Evolutionary conservation across 2,797 vertebrate species (phyloP), one percentile per base, ranked within the genome.

Genomic region (Brachyrhaphis roseni): DNA sequence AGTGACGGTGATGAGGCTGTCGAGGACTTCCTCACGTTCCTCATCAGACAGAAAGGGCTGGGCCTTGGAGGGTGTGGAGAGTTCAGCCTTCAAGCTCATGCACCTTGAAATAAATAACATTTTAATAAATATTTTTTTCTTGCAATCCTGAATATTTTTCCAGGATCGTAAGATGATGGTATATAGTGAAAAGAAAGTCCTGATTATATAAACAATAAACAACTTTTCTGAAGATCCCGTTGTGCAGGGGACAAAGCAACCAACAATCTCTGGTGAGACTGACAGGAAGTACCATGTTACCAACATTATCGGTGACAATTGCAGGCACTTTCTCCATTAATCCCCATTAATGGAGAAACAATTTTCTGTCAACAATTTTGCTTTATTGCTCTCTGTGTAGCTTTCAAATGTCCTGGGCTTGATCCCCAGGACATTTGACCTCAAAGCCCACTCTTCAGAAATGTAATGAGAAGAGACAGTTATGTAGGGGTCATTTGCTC

Each of bases 381-480:
- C 43, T 34, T 26, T 64, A 64, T 51, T 76, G 41, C 16, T 76
- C 10, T 20, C 75, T 64, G 43, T 76, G 28, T 47, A 45, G 18
- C 57, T 76, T 64, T 43, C 5, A 34, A 34, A 34, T 34, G 7
- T 64, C 3, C 47, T 11, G 18, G 43, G 1, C 34, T 12, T 23
- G 28, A 57, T 66, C 75, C 34, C 18, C 16, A 76, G 43, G 12
- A 76, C 43, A 23, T 76, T 62, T 64, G 75, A 64, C n/a, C 45
- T 18, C 5, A 75, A 45, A 12, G 43, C n/a, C n/a, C 41, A 46
- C 1, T 47, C 28, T 10, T 64, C 28, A 20, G 43, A 64, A 64
- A 76, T 76, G 16, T 46, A 64, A 76, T 64, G 43, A 76, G 43
- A 76, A 18, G 43, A 64, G 43, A 64, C 23, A 13, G 57, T 66